Evolutionary conservation across 2,797 vertebrate species (phyloP), one percentile per base, ranked within the genome.

Genomic region (Leuciscus waleckii): DNA sequence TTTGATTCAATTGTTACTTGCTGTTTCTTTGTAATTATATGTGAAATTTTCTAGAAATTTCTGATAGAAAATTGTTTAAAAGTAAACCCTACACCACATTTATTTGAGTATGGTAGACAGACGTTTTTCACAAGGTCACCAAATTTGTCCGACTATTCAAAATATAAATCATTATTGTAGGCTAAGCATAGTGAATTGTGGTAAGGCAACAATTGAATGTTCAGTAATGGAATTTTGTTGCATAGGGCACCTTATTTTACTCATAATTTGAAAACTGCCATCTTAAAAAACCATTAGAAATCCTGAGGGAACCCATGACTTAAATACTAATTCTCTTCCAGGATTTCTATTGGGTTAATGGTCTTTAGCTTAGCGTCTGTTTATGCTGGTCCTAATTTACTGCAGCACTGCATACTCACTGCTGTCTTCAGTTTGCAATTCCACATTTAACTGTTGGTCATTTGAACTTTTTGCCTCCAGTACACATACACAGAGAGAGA

Each of bases 321-420:
- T 75, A n/a, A 75, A 41, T 65, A 49, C 17, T 23, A 41, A 26
- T 14, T 61, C 14, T 35, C 49, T 54, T 54, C 73, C 73, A 29
- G 43, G 56, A 63, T 74, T 74, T 58, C 0, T 79, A 23, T 37
- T 23, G 76, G 65, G 77, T 43, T 79, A 65, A 79, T 65, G 77
- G 26, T 41, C 32, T 81, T 68, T 78, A 19, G 23, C 3, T 67
- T 56, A 56, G 67, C 39, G n/a, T 73, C n/a, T 69, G 46, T 73
- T 16, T 43, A 56, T 77, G 37, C 17, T 73, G 16, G 32, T 85
- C 35, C 76, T n/a, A 82, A 32, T 54, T 75, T 54, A 82, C 73
- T 6, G 23, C 67, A 56, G 43, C 21, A 16, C 23, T 19, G 14
- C 37, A 65, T 61, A 68, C 37, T 76, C 65, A 39, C 39, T 61